Percentiles rank a stretch among this genome's conserved stretches.
These are phyloP conservation scores for Crotophaga sulcirostris DNA, from an alignment of 2,113 vertebrate species.

Conservation along the genomic window DNA sequence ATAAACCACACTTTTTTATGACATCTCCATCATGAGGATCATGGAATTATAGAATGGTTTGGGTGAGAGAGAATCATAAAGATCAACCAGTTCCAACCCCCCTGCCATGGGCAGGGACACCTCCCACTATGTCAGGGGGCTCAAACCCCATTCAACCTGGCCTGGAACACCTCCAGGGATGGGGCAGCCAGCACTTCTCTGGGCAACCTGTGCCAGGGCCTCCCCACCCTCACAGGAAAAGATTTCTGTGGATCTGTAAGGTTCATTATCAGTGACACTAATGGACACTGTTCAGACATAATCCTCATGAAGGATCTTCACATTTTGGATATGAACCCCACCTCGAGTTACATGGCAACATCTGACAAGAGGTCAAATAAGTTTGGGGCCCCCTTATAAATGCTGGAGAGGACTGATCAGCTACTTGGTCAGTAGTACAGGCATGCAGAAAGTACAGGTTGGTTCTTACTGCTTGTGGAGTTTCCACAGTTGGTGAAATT, in stretches of 20 bases:
- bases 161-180: too few species aligned
- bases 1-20: not conserved
- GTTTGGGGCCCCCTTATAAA: not conserved
- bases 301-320: not conserved
- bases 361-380: not conserved
- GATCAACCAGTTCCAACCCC: too few species aligned
- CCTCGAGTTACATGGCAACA: fast-evolving
- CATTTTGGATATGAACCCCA: not conserved
- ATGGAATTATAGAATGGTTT: too few species aligned
- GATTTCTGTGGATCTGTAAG: not conserved
- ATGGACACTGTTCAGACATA: not conserved
- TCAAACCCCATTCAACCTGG: too few species aligned
- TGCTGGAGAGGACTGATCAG: not conserved
- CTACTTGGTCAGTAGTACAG: not conserved
- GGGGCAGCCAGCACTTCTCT: too few species aligned
- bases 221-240: too few species aligned
- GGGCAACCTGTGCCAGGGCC: too few species aligned
- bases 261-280: not conserved
- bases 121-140: too few species aligned
- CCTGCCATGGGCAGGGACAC: too few species aligned
- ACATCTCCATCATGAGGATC: not conserved
- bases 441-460: not conserved
- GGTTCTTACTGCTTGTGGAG: not conserved
- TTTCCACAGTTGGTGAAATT: not conserved
- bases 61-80: too few species aligned